Percentiles rank a stretch among this genome's conserved stretches.
Conservation (phyloP, 2,113 vertebrate genomes). For the Ceuthmochares aereus region DNA sequence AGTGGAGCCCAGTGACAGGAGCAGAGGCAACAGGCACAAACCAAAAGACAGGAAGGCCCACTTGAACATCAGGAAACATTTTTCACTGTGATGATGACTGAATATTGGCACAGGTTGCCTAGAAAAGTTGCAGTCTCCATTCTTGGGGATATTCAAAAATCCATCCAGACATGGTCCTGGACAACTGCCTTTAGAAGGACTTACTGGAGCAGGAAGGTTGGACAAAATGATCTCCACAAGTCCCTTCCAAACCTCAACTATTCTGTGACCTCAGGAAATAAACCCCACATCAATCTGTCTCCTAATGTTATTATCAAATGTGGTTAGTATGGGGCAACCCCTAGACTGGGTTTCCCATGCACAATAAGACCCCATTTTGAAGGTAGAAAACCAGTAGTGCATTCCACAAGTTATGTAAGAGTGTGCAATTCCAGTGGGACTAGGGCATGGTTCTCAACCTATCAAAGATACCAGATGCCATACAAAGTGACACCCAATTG, state of each 20-base stretch:
- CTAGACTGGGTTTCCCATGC: background rate
- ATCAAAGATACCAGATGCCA: background rate
- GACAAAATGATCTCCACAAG: background rate
- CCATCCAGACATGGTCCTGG: background rate
- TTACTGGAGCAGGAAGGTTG: background rate
- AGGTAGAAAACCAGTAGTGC: background rate
- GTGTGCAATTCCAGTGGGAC: background rate
- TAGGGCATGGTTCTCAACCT: background rate
- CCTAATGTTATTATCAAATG: background rate
- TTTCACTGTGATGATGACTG: background rate
- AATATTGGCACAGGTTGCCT: background rate
- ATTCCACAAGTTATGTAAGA: background rate
- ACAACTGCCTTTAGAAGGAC: background rate
- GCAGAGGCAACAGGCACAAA: background rate
- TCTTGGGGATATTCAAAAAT: background rate
- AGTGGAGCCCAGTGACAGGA: background rate
- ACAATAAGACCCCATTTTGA: background rate
- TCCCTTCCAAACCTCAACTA: background rate
- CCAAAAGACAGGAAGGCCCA: background rate
- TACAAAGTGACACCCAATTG: background rate
- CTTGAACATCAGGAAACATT: background rate
- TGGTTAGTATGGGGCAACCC: background rate
- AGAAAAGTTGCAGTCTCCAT: background rate
- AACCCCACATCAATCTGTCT: background rate
- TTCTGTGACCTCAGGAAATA: background rate